phyloP scores from a whole-genome alignment of 2,797 vertebrate genomes.

The Thamnophis elegans region DNA sequence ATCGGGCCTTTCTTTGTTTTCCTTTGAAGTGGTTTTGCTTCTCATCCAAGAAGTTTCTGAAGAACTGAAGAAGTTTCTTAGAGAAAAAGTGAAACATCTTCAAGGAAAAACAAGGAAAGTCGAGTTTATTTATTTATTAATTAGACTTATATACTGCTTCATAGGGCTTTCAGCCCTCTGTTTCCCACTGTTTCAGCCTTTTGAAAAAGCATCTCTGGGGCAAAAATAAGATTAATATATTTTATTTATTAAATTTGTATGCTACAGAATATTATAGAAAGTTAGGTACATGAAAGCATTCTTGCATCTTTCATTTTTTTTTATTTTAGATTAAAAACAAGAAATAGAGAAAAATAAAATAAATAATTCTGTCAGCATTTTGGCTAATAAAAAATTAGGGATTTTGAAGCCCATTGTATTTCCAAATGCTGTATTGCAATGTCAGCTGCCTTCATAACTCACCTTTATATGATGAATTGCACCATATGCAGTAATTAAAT shows the following conservation, averaged over 20 bases:
- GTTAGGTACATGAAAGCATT: background rate
- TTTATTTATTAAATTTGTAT: no score
- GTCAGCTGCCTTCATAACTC: background rate
- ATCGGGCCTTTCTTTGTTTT: no score
- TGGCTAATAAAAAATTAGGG: background rate
- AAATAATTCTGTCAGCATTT: background rate
- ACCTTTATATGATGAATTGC: background rate
- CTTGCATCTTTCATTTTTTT: background rate
- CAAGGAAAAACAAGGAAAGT: no score
- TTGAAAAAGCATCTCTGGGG: no score
- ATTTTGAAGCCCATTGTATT: background rate
- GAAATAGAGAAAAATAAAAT: background rate
- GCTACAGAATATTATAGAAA: background rate
- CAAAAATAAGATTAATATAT: background rate
- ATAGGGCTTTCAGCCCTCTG: no score
- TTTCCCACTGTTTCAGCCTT: no score
- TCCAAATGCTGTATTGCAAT: background rate
- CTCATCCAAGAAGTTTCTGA: no score
- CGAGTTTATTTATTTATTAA: no score
- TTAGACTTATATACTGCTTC: no score
- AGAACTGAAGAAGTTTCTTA: no score
- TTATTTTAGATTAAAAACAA: background rate
- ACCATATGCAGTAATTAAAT: background rate
- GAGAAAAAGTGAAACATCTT: no score
- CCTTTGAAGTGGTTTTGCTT: no score